phyloP scores from a whole-genome alignment of 2,888 invertebrate species.

The Lamproptera curius region DNA sequence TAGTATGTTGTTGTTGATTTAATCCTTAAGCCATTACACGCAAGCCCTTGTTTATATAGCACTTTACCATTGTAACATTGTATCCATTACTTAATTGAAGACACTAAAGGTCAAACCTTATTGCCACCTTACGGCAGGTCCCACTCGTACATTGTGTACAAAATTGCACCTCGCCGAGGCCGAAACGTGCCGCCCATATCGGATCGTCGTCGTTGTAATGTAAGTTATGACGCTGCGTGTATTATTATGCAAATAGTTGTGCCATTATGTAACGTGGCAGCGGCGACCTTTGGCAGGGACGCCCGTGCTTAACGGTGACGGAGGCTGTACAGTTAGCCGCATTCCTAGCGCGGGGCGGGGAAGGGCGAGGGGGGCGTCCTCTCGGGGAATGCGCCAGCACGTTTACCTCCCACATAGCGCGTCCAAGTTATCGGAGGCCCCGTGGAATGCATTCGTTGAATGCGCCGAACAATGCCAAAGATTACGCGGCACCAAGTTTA shows the following conservation, averaged over 20 bases:
- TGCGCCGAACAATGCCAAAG: neutral
- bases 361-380: constrained; percentile 34
- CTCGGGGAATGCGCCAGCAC: constrained; percentile 39
- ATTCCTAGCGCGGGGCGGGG: constrained; percentile 58
- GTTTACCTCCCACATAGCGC: constrained; percentile 24
- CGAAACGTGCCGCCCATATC: constrained; percentile 2
- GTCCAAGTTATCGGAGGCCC: neutral
- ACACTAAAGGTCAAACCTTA: too few relatives aligned
- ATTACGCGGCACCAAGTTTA: too few relatives aligned
- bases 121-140: too few relatives aligned
- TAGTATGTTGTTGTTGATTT: too few relatives aligned
- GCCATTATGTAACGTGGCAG: constrained; percentile 40
- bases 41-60: too few relatives aligned
- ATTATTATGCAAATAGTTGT: constrained; percentile 36
- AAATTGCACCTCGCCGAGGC: neutral
- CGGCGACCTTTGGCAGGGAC: constrained; percentile 53
- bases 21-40: too few relatives aligned
- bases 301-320: constrained; percentile 62
- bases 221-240: constrained; percentile 36
- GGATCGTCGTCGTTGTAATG: constrained; percentile 11
- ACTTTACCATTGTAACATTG: too few relatives aligned
- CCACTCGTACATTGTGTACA: too few relatives aligned
- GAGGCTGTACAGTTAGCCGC: constrained; percentile 69
- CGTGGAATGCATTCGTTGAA: constrained; percentile 14
- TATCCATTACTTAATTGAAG: too few relatives aligned